Conservation (phyloP, 2,797 vertebrate genomes). For the Cossypha heuglini region DNA sequence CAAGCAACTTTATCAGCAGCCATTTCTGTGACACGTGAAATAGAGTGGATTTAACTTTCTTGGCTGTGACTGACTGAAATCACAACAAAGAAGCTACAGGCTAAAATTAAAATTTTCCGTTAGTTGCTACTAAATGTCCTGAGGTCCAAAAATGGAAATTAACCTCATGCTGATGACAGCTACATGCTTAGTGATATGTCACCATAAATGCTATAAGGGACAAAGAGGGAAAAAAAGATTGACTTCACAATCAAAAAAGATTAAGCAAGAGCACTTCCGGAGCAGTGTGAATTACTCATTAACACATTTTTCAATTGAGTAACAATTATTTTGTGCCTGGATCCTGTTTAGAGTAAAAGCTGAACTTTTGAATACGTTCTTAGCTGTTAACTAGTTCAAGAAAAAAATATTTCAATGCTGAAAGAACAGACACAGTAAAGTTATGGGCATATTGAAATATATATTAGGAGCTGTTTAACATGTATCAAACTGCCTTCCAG, state of each 20-base stretch:
- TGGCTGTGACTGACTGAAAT: background rate
- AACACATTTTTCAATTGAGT: background rate
- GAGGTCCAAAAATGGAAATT: background rate
- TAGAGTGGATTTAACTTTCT: background rate
- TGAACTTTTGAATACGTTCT: background rate
- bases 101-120: background rate
- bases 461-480: constrained; percentile 8
- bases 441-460: background rate
- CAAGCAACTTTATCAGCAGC: background rate
- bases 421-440: background rate
- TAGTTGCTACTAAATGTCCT: background rate
- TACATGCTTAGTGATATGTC: background rate
- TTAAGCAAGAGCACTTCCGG: background rate
- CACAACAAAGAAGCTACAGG: background rate
- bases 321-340: background rate
- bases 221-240: background rate
- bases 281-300: background rate
- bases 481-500: background rate
- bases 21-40: fast-evolving
- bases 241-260: background rate
- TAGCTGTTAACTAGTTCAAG: background rate
- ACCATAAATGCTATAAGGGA: background rate
- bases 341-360: background rate
- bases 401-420: background rate
- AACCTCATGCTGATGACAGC: background rate